Evolutionary conservation across 2,113 vertebrate genomes (phyloP), one percentile per base, ranked within the genome.

Genomic region (Alethe castanea): DNA sequence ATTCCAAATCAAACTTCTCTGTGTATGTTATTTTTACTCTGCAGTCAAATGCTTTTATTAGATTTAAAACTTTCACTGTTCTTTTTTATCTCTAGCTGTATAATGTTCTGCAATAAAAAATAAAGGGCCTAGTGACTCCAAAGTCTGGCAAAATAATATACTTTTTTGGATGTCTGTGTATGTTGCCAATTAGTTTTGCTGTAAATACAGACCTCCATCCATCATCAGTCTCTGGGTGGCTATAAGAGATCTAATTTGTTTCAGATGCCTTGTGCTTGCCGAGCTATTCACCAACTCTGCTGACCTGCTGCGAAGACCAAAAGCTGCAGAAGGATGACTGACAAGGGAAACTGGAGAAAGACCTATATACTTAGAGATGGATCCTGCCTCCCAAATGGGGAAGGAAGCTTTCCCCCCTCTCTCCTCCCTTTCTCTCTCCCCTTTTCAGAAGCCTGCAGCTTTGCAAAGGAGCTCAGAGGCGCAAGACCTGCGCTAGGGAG

Each of bases 101-200:
- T 98, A 98, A 97, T 97, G 98, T 98, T 98, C 97, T 98, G 97
- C 96, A 98, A 98, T 98, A 96, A 97, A 97, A 97, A 98, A 97
- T 97, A 97, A 97, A 97, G 97, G 89, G 92, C 81, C 96, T 91
- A 97, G 85, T 62, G 74, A 97, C 97, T 98, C 97, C 95, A 65
- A 98, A 98, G 97, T 98, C 98, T 98, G 98, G 98, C 98, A 98
- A 98, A 98, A 98, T 98, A 98, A 98, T 98, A 98, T 93, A 97
- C 97, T 98, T 98, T 98, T 97, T 97, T 97, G 97, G 98, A 98
- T 98, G 97, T 98, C 97, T 98, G 98, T 99, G 98, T 98, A 98
- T 99, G 98, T 99, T 99, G 99, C 99, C 99, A 99, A 99, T 99
- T 99, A 99, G 98, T 98, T 98, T 97, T 98, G 99, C 99, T 98